These are phyloP conservation scores for Exocentrus adspersus DNA, from an alignment of 2,888 invertebrate genomes.

Conservation along the genomic window DNA sequence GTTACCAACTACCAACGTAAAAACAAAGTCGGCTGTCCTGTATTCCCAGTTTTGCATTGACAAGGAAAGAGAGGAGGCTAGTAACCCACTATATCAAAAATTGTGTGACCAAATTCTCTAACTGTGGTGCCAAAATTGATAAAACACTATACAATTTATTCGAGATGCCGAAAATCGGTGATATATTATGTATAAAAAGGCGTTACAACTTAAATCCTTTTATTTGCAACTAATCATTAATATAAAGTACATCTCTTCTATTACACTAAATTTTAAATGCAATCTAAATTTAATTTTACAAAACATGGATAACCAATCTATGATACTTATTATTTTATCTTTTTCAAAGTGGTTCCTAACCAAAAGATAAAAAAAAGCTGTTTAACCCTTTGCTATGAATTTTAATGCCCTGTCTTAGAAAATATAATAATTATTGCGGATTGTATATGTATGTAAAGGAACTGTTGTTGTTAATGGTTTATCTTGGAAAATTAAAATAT, in stretches of 20 bases:
- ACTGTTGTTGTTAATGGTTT: conserved; percentile 19
- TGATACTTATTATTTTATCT: background rate
- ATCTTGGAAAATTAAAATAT: conserved; percentile 42
- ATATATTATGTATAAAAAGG: too few species aligned
- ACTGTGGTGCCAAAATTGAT: too few species aligned
- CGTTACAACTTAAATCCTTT: conserved; percentile 22
- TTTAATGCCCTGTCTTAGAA: conserved; percentile 41
- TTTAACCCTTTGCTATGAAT: conserved; percentile 16
- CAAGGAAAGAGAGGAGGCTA: too few species aligned
- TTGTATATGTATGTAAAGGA: conserved; percentile 21
- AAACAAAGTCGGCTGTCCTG: too few species aligned
- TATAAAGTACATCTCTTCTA: conserved; percentile 33
- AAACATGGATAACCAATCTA: conserved; percentile 20
- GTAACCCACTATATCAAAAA: too few species aligned
- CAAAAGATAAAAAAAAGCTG: conserved; percentile 23
- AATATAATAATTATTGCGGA: too few species aligned
- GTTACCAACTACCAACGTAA: too few species aligned
- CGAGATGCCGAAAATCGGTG: too few species aligned
- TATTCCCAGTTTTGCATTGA: background rate
- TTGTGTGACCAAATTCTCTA: too few species aligned
- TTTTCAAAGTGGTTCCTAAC: conserved; percentile 9
- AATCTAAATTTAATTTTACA: conserved; percentile 31
- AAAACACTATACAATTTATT: too few species aligned
- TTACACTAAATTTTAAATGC: conserved; percentile 34
- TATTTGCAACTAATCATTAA: conserved; percentile 33